These are phyloP conservation scores for Parnassius apollo DNA, from an alignment of 2,888 invertebrate genomes.

Conservation along the genomic window DNA sequence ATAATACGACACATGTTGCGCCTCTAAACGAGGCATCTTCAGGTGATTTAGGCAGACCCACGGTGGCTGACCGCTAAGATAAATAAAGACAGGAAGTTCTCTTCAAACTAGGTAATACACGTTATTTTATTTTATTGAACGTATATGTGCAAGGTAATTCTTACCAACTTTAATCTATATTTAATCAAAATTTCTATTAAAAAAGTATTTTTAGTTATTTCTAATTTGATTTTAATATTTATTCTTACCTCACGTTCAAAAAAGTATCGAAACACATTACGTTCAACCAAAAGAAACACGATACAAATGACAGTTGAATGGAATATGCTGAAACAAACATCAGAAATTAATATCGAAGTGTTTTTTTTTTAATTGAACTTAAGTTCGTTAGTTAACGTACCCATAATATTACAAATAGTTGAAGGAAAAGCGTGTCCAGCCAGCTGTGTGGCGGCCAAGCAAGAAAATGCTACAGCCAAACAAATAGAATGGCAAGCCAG, in stretches of 20 bases:
- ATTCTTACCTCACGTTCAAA: constrained; percentile 77
- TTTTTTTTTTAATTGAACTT: background rate
- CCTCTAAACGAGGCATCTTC: no score
- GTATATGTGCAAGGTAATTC: no score
- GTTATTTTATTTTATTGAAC: no score
- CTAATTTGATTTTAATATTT: background rate
- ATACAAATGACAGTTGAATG: constrained; percentile 84
- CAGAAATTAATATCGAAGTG: background rate
- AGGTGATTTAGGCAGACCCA: no score
- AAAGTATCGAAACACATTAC: constrained; percentile 85
- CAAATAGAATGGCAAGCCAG: constrained; percentile 80
- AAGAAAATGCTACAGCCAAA: constrained; percentile 77
- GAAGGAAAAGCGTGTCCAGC: constrained; percentile 71
- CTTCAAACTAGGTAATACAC: no score
- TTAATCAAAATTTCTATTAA: no score
- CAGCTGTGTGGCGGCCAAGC: constrained; percentile 78
- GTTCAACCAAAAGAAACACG: constrained; percentile 86
- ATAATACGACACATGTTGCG: no score
- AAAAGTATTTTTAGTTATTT: no score
- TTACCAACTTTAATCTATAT: no score
- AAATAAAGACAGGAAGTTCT: no score
- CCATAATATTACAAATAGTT: constrained; percentile 72
- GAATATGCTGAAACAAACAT: constrained; percentile 80
- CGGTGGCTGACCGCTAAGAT: no score
- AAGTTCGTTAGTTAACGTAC: constrained; percentile 41